A percentile compares a stretch with the other conserved stretches of the same genome.
These are phyloP conservation scores for Neolamprologus sp. DNA, from an alignment of 2,113 vertebrate genomes.

Conservation along the genomic window DNA sequence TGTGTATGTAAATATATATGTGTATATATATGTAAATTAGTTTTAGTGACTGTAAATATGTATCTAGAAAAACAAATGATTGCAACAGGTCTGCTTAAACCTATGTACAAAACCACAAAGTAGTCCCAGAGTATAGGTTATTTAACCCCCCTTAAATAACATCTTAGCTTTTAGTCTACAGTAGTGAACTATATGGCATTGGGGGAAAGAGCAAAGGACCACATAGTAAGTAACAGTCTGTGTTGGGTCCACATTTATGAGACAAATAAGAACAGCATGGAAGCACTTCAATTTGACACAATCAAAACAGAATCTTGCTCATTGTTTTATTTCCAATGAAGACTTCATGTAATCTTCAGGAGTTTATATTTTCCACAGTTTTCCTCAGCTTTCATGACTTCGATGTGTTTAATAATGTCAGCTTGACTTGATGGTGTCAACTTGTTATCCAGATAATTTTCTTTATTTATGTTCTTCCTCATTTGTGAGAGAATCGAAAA, in stretches of 20 bases:
- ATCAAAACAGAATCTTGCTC: too few species aligned
- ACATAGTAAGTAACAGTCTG: background rate
- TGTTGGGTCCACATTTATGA: rapidly evolving
- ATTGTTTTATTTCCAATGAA: too few species aligned
- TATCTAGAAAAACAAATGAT: background rate
- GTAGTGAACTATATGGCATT: background rate
- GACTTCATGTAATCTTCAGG: too few species aligned
- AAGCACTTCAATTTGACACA: background rate
- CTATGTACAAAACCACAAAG: rapidly evolving
- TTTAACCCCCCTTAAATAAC: background rate
- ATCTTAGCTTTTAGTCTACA: background rate
- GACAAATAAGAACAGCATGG: background rate
- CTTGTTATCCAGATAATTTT: too few species aligned
- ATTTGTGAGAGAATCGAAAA: too few species aligned
- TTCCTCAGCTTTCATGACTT: too few species aligned
- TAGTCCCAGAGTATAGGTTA: background rate
- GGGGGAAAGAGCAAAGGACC: background rate
- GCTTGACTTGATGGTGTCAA: rapidly evolving
- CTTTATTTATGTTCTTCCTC: rapidly evolving
- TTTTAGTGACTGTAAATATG: background rate
- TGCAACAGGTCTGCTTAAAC: background rate
- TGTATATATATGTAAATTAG: background rate
- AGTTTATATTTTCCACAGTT: too few species aligned
- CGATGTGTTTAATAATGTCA: too few species aligned
- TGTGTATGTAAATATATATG: too few species aligned